Base-by-base conservation (phyloP, 2,888 invertebrate genomes). In the Limnephilus auricula region DNA sequence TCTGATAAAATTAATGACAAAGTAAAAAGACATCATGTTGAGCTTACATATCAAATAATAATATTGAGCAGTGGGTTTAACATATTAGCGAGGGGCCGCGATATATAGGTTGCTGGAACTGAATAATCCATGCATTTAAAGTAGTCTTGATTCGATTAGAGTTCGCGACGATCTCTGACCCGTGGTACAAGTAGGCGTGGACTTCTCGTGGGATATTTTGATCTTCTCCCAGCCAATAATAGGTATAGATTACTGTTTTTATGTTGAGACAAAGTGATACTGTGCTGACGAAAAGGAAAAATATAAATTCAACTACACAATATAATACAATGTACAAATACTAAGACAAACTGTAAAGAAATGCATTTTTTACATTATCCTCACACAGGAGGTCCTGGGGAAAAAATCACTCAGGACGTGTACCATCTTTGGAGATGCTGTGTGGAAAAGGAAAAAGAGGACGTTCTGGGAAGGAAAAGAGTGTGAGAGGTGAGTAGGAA, bases 181-280 rank as follows among this genome's bases (percentile, higher is more conserved):
- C 50, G 86, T 2, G 86, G 13, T 50, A 31, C n/a, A 50, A 34
- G 85, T 79, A 37, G 87, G 87, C 87, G 87, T 32, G 87, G 78
- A 88, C 34, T 88, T 88, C 87, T 88, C 87, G 78, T 88, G 87
- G 87, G 32, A 65, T 34, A 31, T 78, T 88, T 79, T 31, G 87
- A 78, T 88, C 65, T 78, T 34, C 79, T 88, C n/a, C 78, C 32
- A 65, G n/a, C 78, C 85, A 40, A 40, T 65, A 65, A 65, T 65
- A 80, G 80, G 30, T 18, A 32, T 18, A 80, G 80, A 80, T 80
- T 80, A 32, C 80, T 32, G 32, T 45, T 85, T 85, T 85, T 25
- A 85, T 85, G 85, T n/a, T 85, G 37, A 30, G 65, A 65, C 65
- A 65, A 65, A 65, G 25, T 65, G 65, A 65, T 65, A 65, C 65